A percentile compares a stretch with the other conserved stretches of the same genome.
Evolutionary conservation across 2,797 vertebrate genomes (phyloP).

Genomic region (Urosaurus nigricauda): DNA sequence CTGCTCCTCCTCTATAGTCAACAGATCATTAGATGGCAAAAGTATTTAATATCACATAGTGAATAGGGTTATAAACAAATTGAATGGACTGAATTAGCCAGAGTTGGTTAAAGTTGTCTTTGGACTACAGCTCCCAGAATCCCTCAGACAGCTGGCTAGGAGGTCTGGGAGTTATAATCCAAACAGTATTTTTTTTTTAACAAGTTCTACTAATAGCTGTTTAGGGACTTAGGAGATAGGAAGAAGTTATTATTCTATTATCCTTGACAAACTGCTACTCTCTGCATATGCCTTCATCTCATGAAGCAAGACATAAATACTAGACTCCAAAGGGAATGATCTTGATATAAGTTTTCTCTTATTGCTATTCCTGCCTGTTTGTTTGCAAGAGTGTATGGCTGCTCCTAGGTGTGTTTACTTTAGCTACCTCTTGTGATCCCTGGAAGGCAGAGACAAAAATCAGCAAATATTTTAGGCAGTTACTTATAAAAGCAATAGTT

Average conservation of each 20-base stretch:
- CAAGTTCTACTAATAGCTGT: background rate
- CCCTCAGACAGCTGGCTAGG: no score
- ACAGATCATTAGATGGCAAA: background rate
- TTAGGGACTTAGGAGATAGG: background rate
- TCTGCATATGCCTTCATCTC: background rate
- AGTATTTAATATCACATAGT: background rate
- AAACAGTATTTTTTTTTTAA: no score
- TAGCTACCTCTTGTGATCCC: constrained; percentile 19
- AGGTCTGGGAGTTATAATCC: no score
- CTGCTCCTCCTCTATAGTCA: background rate
- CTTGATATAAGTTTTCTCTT: background rate
- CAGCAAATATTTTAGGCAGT: constrained; percentile 43
- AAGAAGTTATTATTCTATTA: background rate
- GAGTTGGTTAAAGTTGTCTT: no score
- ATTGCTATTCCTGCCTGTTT: background rate
- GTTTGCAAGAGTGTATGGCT: background rate
- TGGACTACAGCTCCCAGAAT: no score
- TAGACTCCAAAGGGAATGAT: background rate
- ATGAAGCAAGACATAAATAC: background rate
- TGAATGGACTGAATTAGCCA: background rate
- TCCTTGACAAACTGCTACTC: background rate
- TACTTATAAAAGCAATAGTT: constrained; percentile 55
- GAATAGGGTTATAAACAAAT: background rate
- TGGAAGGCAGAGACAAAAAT: constrained; percentile 39
- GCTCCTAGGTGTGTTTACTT: constrained; percentile 14